These are phyloP conservation scores for Trematocara zebra DNA, from an alignment of 2,113 vertebrate genomes.

Conservation along the genomic window DNA sequence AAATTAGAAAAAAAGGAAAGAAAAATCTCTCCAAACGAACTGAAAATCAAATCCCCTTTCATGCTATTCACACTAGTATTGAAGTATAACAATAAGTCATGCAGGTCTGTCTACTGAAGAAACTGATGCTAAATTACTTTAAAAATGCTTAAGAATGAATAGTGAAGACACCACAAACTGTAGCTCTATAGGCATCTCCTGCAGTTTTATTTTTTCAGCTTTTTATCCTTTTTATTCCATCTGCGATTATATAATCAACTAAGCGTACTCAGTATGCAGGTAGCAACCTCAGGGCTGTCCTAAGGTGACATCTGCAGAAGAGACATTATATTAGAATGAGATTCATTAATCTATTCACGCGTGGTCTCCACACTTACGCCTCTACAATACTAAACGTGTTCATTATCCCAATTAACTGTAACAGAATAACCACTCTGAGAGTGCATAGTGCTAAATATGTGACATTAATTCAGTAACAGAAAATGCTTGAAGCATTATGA, in stretches of 20 bases:
- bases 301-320: neutral
- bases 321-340: neutral
- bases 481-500: neutral
- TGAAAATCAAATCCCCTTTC: neutral
- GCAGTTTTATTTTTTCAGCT: neutral
- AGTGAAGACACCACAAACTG: neutral
- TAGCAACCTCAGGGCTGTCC: neutral
- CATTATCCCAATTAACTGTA: neutral
- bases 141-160: neutral
- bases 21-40: accelerated
- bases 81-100: neutral
- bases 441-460: neutral
- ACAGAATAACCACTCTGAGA: neutral
- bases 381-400: neutral
- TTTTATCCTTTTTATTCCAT: neutral
- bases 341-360: neutral
- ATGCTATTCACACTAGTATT: neutral
- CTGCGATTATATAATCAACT: neutral
- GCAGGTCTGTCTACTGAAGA: neutral
- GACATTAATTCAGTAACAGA: neutral
- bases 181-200: neutral
- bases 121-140: neutral
- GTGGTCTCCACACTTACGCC: neutral
- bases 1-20: neutral
- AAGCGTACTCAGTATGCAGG: neutral